These are phyloP conservation scores for Trachelus iudaicus DNA, from an alignment of 2,888 invertebrate genomes.

Conservation along the genomic window DNA sequence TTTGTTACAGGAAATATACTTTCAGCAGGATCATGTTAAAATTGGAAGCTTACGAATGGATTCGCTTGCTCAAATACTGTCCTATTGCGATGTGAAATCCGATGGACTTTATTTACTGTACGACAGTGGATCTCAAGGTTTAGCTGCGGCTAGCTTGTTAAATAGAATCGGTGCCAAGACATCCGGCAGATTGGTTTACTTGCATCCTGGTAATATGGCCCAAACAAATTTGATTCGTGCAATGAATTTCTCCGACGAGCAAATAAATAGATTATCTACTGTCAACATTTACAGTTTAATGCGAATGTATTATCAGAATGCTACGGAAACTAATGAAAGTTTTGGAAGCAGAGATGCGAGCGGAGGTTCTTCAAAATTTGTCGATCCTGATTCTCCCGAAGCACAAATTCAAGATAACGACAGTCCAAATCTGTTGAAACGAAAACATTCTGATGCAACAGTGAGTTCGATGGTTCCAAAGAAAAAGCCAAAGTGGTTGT, in stretches of 20 bases:
- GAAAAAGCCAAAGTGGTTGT: constrained; percentile 76
- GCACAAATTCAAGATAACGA: neutral
- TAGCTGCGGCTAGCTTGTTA: constrained; percentile 84
- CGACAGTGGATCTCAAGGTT: constrained; percentile 89
- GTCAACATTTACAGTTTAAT: constrained; percentile 83
- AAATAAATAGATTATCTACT: constrained; percentile 76
- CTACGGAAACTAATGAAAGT: constrained; percentile 13
- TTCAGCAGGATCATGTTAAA: constrained; percentile 80
- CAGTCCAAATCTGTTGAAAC: neutral
- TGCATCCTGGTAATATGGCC: constrained; percentile 85
- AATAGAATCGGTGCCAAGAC: constrained; percentile 79
- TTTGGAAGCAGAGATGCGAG: constrained; percentile 1
- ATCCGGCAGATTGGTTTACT: constrained; percentile 75
- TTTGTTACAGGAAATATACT: constrained; percentile 86
- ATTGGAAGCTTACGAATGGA: constrained; percentile 85
- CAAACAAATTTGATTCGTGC: constrained; percentile 83
- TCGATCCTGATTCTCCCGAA: neutral
- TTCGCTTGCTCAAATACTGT: constrained; percentile 88
- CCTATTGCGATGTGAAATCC: constrained; percentile 82
- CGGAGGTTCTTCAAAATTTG: neutral
- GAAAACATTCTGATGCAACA: neutral
- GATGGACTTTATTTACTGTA: constrained; percentile 84
- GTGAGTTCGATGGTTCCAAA: constrained; percentile 24
- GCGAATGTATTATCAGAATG: constrained; percentile 75
- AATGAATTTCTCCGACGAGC: constrained; percentile 82